phyloP scores from a whole-genome alignment of 2,888 invertebrate genomes.

The Plebejus argus region DNA sequence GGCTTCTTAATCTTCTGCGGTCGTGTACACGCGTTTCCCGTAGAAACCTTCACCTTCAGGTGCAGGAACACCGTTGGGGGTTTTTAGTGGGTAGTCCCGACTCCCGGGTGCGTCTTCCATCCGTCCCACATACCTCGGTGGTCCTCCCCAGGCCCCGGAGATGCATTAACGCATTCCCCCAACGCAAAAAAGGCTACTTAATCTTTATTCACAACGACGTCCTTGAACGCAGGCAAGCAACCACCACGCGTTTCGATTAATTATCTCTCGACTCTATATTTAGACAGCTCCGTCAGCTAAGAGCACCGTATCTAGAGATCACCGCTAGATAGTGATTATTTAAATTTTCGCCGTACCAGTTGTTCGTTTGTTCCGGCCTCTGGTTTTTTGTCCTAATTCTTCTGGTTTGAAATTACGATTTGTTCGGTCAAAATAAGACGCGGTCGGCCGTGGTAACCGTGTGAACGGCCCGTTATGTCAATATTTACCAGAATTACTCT shows the following conservation, averaged over 20 bases:
- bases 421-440: conserved; percentile 70
- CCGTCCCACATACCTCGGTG: too few relatives aligned
- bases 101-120: too few relatives aligned
- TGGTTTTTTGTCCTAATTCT: conserved; percentile 76
- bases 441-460: conserved; percentile 77
- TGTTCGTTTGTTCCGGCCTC: conserved; percentile 78
- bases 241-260: background rate
- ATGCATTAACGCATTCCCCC: too few relatives aligned
- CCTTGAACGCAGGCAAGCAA: background rate
- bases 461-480: conserved; percentile 73
- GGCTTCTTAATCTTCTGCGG: too few relatives aligned
- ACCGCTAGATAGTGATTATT: conserved; percentile 79
- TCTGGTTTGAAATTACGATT: conserved; percentile 76
- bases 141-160: too few relatives aligned
- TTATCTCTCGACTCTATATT: background rate
- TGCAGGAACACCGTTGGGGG: too few relatives aligned
- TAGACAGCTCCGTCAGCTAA: background rate
- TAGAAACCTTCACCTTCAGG: too few relatives aligned
- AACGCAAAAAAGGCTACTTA: too few relatives aligned
- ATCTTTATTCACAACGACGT: too few relatives aligned
- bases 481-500: conserved; percentile 45
- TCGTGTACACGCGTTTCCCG: too few relatives aligned
- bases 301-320: conserved; percentile 69
- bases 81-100: too few relatives aligned
- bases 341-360: conserved; percentile 78